A percentile compares a stretch with the other conserved stretches of the same genome.
Evolutionary conservation across 2,797 vertebrate genomes (phyloP).

Genomic region (Sitta carolinensis): DNA sequence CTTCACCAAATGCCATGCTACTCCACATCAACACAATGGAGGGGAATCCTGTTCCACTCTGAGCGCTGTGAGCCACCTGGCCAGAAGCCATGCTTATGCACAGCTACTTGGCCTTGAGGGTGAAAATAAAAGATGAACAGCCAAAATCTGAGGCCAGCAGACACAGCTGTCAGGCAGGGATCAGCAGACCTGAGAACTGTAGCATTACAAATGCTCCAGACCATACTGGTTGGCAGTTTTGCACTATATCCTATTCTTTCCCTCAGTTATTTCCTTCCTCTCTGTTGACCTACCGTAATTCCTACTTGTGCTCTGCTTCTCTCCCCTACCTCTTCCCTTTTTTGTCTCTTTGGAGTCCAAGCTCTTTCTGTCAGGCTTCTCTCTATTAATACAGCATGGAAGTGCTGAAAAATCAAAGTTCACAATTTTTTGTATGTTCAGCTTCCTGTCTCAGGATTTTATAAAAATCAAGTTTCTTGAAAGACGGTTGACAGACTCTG

Average conservation of each 20-base stretch:
- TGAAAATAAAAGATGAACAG: constrained; percentile 30
- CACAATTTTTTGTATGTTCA: not conserved
- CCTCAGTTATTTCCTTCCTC: constrained; percentile 10
- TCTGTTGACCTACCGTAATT: not conserved
- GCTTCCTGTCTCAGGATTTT: not conserved
- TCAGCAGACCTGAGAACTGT: not conserved
- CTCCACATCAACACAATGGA: not conserved
- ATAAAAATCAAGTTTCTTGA: not conserved
- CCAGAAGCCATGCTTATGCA: constrained; percentile 12
- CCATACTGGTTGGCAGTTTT: not conserved
- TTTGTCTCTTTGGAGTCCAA: not conserved
- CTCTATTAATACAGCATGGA: not conserved
- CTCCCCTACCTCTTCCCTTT: not conserved
- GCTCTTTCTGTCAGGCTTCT: not conserved
- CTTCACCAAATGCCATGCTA: not conserved
- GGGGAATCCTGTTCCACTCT: not conserved
- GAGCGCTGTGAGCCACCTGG: not conserved
- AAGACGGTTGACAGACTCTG: not conserved
- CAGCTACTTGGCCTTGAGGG: constrained; percentile 6
- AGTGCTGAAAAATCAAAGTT: not conserved
- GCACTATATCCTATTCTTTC: not conserved
- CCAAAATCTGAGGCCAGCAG: not conserved
- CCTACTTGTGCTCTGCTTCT: not conserved
- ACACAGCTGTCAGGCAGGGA: constrained; percentile 12
- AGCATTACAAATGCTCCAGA: not conserved